phyloP scores from a whole-genome alignment of 2,888 invertebrate genomes.

The Euproctis similis region DNA sequence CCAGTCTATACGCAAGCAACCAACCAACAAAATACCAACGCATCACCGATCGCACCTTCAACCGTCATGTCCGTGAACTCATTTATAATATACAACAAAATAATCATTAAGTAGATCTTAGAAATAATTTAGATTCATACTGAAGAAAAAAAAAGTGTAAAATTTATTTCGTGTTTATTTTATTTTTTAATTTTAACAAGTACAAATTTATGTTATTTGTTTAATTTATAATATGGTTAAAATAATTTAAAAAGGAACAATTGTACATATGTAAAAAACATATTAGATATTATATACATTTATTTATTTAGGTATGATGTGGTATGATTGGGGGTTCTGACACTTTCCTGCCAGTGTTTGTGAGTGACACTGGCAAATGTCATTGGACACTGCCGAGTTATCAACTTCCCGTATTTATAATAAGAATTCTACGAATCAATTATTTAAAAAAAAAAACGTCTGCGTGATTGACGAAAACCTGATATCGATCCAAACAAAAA shows the following conservation, averaged over 20 bases:
- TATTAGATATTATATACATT: slow-evolving; percentile 67
- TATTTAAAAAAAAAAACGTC: slow-evolving; percentile 7
- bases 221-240: slow-evolving; percentile 59
- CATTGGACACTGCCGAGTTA: slow-evolving; percentile 29
- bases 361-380: slow-evolving; percentile 42
- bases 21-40: slow-evolving; percentile 6
- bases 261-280: slow-evolving; percentile 73
- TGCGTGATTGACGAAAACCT: too few relatives aligned
- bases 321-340: slow-evolving; percentile 56
- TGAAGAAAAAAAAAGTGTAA: slow-evolving; percentile 43
- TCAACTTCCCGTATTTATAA: slow-evolving; percentile 22
- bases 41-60: slow-evolving; percentile 7
- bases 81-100: slow-evolving; percentile 60
- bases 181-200: slow-evolving; percentile 56
- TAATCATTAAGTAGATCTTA: slow-evolving; percentile 68
- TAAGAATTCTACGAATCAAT: slow-evolving; percentile 15
- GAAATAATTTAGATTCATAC: slow-evolving; percentile 54
- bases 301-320: slow-evolving; percentile 67
- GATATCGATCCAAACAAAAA: too few relatives aligned
- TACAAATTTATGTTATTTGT: slow-evolving; percentile 64
- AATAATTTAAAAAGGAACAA: slow-evolving; percentile 55
- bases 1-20: too few relatives aligned
- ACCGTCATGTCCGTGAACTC: slow-evolving; percentile 35
- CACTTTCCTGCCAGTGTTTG: slow-evolving; percentile 45
- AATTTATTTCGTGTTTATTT: slow-evolving; percentile 42